Conservation (phyloP, 2,888 invertebrate genomes). For the Parasteatoda lunata region DNA sequence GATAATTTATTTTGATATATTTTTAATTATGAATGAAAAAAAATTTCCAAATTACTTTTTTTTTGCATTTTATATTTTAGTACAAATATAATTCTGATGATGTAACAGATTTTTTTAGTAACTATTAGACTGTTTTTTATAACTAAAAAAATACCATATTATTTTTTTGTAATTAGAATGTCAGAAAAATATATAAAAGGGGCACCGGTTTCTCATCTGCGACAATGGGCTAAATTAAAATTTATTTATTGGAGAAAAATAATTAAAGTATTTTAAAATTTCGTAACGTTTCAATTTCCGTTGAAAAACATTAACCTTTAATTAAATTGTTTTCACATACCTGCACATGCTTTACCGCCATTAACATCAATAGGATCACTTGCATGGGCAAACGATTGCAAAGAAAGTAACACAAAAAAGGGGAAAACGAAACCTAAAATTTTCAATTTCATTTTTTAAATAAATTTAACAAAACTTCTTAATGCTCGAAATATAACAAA, state of each 20-base stretch:
- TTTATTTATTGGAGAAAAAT: neutral
- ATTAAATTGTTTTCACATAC: neutral
- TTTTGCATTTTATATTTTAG: too few species aligned
- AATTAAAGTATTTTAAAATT: neutral
- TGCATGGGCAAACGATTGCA: neutral
- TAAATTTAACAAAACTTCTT: too few species aligned
- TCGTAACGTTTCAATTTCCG: neutral
- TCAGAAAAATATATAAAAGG: neutral
- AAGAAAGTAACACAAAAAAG: neutral
- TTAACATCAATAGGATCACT: slow-evolving; percentile 21
- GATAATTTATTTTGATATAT: too few species aligned
- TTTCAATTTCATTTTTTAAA: neutral
- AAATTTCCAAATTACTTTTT: too few species aligned
- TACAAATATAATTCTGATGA: too few species aligned
- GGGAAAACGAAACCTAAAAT: neutral
- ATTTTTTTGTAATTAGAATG: neutral
- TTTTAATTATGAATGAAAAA: too few species aligned
- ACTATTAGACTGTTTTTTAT: too few species aligned
- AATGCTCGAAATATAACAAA: too few species aligned
- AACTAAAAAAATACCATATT: too few species aligned
- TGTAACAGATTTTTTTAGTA: too few species aligned
- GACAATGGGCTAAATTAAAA: neutral
- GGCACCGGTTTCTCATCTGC: neutral
- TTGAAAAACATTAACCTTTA: neutral
- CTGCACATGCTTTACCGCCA: slow-evolving; percentile 43